Base-by-base conservation (phyloP, 1,140 invertebrate species). In the Conus ventricosus region DNA sequence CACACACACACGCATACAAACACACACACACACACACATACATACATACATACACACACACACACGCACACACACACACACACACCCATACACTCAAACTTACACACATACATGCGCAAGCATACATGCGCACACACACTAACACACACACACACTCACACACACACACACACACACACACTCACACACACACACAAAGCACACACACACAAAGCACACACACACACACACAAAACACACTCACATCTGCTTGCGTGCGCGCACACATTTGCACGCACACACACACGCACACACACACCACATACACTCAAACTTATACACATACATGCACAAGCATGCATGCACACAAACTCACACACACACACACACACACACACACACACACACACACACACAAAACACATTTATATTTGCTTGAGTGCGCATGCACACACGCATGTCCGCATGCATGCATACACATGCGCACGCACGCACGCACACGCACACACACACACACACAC, bases 401-500 rank as follows among this genome's bases (percentile, higher is more conserved):
- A 63, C 60, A 63, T 4, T 63, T 4, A 63, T 20, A 63, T 20
- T 13, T 20, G 17, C 60, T 13, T 20, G 17, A 39, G 17, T 23
- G 60, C 25, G 15, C 13, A 51, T 23, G 60, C 25, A 54, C 13
- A 51, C n/a, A 17, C 10, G 27, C 60, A 13, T 20, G 17, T 20
- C n/a, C n/a, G 10, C 60, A 63, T 4, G 10, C 60, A 63, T 20
- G 17, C 60, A 1, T 20, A 4, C 60, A 63, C 60, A 63, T 4
- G 4, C 60, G 4, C 60, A 63, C 60, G 4, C 39, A 13, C 27
- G 20, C 27, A 75, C 76, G 4, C 85, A 27, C 63, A 51, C 85
- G 4, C 85, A 83, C 85, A 11, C 85, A 83, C 78, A 2, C 11
- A 87, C 87, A 13, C 82, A 27, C 54, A 39, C 87, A 55, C 87